phyloP scores from a whole-genome alignment of 2,888 invertebrate species.

The Protonemura montana region DNA sequence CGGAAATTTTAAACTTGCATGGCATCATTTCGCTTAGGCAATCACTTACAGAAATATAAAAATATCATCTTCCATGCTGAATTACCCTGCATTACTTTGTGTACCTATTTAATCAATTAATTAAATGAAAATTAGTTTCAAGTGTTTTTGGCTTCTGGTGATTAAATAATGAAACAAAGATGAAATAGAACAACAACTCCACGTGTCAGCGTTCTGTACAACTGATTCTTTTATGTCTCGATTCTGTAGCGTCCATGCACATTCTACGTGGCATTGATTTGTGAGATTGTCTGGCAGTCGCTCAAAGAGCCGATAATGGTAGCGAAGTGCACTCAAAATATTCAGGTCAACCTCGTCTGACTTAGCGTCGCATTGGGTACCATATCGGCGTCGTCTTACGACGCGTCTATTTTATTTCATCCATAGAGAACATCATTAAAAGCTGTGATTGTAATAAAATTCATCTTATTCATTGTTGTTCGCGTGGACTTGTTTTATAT shows the following conservation, averaged over 20 bases:
- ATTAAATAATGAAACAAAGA: background rate
- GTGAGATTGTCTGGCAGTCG: background rate
- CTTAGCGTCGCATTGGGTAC: background rate
- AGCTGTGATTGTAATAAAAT: background rate
- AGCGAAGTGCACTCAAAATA: background rate
- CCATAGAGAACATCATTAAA: background rate
- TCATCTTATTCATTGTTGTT: background rate
- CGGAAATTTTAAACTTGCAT: background rate
- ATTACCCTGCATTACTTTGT: background rate
- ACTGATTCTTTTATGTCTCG: background rate
- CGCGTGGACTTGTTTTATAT: background rate
- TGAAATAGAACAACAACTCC: background rate
- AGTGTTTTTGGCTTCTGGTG: background rate
- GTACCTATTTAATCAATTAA: background rate
- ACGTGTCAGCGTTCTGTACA: background rate
- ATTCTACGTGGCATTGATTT: background rate
- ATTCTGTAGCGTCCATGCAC: too few relatives aligned
- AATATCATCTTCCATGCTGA: background rate
- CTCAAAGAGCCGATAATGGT: background rate
- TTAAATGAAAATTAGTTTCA: background rate
- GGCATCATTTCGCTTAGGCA: background rate
- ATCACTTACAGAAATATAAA: too few relatives aligned
- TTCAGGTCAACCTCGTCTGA: background rate
- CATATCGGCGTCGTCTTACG: background rate
- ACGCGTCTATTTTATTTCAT: background rate